A percentile compares a stretch with the other conserved stretches of the same genome.
Evolutionary conservation across 2,888 invertebrate species (phyloP).

Genomic region (Emmelina monodactyla): DNA sequence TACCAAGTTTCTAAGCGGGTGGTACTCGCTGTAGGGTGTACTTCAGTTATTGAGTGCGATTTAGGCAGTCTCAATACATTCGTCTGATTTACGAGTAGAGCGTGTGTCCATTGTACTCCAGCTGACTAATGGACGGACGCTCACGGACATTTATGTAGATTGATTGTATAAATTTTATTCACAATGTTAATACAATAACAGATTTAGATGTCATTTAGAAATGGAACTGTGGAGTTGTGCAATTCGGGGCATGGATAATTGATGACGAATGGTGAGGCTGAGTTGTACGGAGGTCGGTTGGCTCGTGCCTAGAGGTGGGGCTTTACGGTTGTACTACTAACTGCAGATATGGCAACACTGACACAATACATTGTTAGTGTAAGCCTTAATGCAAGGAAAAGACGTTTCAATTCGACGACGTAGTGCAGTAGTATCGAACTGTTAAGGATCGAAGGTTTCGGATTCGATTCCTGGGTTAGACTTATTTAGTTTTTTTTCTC

Average conservation of each 20-base stretch:
- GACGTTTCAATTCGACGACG: too few relatives aligned
- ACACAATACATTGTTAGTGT: too few relatives aligned
- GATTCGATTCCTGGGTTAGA: too few relatives aligned
- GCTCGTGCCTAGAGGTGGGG: constrained; percentile 51
- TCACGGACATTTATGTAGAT: constrained; percentile 67
- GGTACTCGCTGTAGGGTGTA: too few relatives aligned
- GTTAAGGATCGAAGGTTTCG: too few relatives aligned
- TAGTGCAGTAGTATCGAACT: too few relatives aligned
- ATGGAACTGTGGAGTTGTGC: constrained; percentile 66
- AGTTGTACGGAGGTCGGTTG: constrained; percentile 48
- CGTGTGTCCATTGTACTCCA: constrained; percentile 64
- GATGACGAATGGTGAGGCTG: constrained; percentile 63
- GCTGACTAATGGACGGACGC: constrained; percentile 65
- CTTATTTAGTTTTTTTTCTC: too few relatives aligned
- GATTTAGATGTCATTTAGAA: constrained; percentile 68
- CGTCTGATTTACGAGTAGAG: constrained; percentile 64
- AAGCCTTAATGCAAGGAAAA: too few relatives aligned
- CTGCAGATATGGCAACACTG: too few relatives aligned
- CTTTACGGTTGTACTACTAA: too few relatives aligned
- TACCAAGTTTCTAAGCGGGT: too few relatives aligned
- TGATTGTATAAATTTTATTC: constrained; percentile 68
- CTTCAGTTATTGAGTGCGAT: constrained; percentile 54
- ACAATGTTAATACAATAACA: constrained; percentile 67
- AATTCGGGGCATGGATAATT: constrained; percentile 66
- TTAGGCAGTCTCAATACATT: constrained; percentile 61